phyloP scores from a whole-genome alignment of 1,140 invertebrate genomes.

The Drosophila triauraria region DNA sequence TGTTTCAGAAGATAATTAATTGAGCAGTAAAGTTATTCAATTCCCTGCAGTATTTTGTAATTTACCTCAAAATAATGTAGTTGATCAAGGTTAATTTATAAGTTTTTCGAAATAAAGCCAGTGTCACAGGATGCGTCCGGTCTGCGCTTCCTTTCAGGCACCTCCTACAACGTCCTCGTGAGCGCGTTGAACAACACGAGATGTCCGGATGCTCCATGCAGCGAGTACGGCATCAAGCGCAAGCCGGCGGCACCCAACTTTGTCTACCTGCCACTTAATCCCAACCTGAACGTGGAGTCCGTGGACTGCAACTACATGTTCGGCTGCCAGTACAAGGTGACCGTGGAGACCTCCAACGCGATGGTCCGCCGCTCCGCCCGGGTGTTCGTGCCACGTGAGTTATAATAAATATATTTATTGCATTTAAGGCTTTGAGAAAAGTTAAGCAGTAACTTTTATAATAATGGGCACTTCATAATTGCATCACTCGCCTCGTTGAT shows the following conservation, averaged over 20 bases:
- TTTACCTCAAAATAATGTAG: no score
- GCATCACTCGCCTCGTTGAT: not conserved
- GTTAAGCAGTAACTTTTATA: no score
- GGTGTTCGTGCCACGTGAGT: conserved; percentile 67
- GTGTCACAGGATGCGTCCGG: no score
- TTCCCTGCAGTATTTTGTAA: no score
- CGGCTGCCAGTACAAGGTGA: conserved; percentile 72
- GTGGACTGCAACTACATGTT: conserved; percentile 79
- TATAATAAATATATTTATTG: not conserved
- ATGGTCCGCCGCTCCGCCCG: conserved; percentile 45
- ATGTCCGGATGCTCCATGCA: conserved; percentile 73
- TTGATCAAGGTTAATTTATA: no score
- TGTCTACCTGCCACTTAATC: conserved; percentile 62
- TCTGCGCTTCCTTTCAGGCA: conserved; percentile 39
- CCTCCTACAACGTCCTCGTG: conserved; percentile 74
- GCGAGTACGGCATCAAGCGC: conserved; percentile 68
- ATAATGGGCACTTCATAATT: not conserved
- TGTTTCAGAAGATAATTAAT: not conserved
- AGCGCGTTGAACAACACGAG: conserved; percentile 68
- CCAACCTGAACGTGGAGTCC: conserved; percentile 65
- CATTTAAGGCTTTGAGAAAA: no score
- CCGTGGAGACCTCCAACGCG: conserved; percentile 75
- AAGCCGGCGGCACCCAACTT: conserved; percentile 38
- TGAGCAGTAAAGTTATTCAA: no score
- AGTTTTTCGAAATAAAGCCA: not conserved